Evolutionary conservation across 2,797 vertebrate species (phyloP).

Genomic region (Adrianichthys oophorus): DNA sequence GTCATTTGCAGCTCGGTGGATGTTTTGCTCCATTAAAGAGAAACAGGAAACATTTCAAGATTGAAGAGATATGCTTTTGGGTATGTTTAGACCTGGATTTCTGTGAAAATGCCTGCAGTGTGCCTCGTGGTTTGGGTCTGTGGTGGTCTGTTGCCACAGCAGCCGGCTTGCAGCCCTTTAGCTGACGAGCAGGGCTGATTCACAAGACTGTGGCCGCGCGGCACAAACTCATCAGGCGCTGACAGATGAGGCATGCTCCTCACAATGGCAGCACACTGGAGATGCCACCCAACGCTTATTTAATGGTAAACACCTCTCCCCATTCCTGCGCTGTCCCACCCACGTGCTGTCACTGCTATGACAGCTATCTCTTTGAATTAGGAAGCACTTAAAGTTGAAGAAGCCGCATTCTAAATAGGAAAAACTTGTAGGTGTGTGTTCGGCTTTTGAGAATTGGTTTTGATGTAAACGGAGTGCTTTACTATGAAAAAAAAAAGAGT

Average conservation of each 20-base stretch:
- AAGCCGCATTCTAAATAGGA: conserved; percentile 4
- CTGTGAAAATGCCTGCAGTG: conserved; percentile 16
- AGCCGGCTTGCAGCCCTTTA: conserved; percentile 15
- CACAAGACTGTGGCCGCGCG: conserved; percentile 36
- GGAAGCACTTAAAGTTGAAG: conserved; percentile 24
- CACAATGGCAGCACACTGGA: conserved; percentile 49
- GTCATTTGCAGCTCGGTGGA: conserved; percentile 8
- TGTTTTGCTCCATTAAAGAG: neutral
- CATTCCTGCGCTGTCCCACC: conserved; percentile 23
- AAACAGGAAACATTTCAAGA: conserved; percentile 2
- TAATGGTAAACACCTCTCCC: conserved; percentile 62
- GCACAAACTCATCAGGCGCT: conserved; percentile 54
- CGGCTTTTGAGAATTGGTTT: conserved; percentile 15
- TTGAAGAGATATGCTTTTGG: conserved; percentile 12
- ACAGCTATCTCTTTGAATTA: conserved; percentile 21
- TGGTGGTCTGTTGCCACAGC: conserved; percentile 38
- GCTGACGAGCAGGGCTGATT: conserved; percentile 42
- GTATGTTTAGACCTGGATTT: conserved; percentile 9
- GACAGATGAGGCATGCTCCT: conserved; percentile 62
- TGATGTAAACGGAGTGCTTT: conserved; percentile 14
- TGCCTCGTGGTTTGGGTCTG: conserved; percentile 46
- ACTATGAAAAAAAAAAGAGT: neutral
- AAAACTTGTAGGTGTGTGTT: conserved; percentile 2
- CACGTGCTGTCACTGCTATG: conserved; percentile 33
- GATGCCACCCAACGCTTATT: conserved; percentile 56